Conservation (phyloP, 53 echinoderm and acorn worm species). For the Holothuria leucospilota region DNA sequence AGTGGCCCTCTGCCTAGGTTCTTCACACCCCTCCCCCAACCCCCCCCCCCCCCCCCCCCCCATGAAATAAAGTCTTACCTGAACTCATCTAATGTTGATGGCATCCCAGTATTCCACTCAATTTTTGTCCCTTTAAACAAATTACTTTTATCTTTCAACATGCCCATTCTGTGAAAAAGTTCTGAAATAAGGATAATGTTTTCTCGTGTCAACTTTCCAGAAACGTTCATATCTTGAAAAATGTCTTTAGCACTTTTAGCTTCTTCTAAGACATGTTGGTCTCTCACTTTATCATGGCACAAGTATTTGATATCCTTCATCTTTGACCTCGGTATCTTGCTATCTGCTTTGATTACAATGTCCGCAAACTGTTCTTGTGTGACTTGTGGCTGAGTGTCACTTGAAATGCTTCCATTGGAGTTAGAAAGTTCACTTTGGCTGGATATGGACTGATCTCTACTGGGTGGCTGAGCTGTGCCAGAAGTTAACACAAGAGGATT, state of each 20-base stretch:
- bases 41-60: no score
- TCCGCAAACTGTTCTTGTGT: conserved; percentile 23
- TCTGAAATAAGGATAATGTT: conserved; percentile 13
- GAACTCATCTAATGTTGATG: no score
- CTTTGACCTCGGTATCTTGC: neutral
- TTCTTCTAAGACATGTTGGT: neutral
- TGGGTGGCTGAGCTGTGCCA: no score
- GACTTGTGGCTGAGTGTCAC: neutral
- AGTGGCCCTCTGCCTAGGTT: no score
- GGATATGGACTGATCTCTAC: no score
- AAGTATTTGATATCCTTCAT: neutral
- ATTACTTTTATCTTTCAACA: conserved; percentile 12
- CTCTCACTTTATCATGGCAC: neutral
- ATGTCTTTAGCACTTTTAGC: conserved; percentile 14
- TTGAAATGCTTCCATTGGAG: no score
- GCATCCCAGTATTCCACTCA: neutral
- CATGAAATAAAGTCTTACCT: no score
- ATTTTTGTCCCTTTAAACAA: conserved; percentile 6
- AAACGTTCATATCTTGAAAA: conserved; percentile 1
- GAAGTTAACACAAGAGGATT: no score
- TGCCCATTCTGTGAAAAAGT: conserved; percentile 6
- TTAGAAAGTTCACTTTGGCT: no score
- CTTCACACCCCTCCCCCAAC: no score
- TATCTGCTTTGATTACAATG: neutral
- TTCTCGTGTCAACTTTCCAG: neutral